Evolutionary conservation across 2,113 vertebrate genomes (phyloP), one percentile per base, ranked within the genome.

Genomic region (Lycocorax pyrrhopterus): DNA sequence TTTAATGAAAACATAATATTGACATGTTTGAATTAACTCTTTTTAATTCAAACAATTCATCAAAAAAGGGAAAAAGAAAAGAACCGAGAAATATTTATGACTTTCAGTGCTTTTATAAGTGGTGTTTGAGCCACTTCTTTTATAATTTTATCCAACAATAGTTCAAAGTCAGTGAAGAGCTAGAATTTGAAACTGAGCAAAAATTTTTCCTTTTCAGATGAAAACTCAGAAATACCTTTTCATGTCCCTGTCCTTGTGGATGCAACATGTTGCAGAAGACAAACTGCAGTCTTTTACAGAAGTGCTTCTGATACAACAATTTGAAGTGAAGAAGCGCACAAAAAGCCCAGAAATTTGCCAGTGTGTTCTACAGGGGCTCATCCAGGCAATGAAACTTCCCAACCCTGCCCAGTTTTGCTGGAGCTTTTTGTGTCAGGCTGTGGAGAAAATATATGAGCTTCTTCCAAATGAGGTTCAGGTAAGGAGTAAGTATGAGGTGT

Each of bases 221-320:
- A 97, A 96, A 91, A 98, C 98, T 5, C 97, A 98, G 85, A 98
- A 97, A 63, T 97, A 98, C 84, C 98, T 99, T 81, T 98, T 98
- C 27, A 91, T 82, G 7, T 98, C 97, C 16, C 66, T 98, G 29
- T 95, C 98, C 30, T 52, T 94, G 23, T 99, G 99, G 99, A 98
- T 99, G 98, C 99, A 99, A 90, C 98, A 99, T 3, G 97, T 99
- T 25, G 96, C 98, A 3, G 99, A 99, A 53, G 99, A 99, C 93
- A 99, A 99, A 90, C 96, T 99, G 13, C 98, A 98, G 94, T 96
- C 97, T 37, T 99, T 98, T 55, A 91, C 98, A 58, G 98, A 99
- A 95, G 98, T 96, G 37, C 94, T 99, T 82, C 97, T 99, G 53
- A 84, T 98, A 85, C 97, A 98, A 89, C 98, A 98, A 63, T 99